Conservation (phyloP, 2,888 invertebrate species). For the Pachydiplax longipennis region DNA sequence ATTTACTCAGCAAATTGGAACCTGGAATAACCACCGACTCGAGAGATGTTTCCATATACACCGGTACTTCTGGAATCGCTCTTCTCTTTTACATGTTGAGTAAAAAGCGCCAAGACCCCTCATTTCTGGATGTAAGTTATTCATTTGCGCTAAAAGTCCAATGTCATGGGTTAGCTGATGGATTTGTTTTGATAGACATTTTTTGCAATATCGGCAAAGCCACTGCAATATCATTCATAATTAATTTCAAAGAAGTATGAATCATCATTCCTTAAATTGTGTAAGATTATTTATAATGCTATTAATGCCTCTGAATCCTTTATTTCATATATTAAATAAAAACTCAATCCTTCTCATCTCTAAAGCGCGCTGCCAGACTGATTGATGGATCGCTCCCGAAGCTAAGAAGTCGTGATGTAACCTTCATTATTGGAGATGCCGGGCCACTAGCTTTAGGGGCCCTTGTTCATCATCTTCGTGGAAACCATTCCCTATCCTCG, state of each 20-base stretch:
- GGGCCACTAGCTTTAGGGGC: conserved; percentile 72
- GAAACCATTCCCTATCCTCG: conserved; percentile 63
- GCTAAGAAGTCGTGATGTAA: conserved; percentile 63
- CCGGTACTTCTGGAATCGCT: conserved; percentile 77
- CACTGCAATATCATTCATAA: not conserved
- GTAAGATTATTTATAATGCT: too few relatives aligned
- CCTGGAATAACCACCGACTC: conserved; percentile 45
- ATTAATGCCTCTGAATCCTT: too few relatives aligned
- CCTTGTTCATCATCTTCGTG: conserved; percentile 66
- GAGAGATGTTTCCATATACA: conserved; percentile 74
- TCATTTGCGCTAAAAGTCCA: too few relatives aligned
- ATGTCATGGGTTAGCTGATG: too few relatives aligned
- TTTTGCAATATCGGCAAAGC: not conserved
- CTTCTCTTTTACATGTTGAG: conserved; percentile 68
- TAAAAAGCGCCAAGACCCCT: conserved; percentile 53
- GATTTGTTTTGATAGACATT: not conserved
- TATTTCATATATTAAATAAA: too few relatives aligned
- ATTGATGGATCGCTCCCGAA: conserved; percentile 60
- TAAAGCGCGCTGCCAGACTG: conserved; percentile 61
- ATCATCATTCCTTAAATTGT: too few relatives aligned
- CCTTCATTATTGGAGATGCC: conserved; percentile 74
- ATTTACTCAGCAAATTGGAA: conserved; percentile 60
- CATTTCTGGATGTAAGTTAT: conserved; percentile 52
- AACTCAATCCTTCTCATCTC: conserved; percentile 47
- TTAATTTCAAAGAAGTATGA: too few relatives aligned